Base-by-base conservation (phyloP, 2,888 invertebrate genomes). In the Tetanocera ferruginea region DNA sequence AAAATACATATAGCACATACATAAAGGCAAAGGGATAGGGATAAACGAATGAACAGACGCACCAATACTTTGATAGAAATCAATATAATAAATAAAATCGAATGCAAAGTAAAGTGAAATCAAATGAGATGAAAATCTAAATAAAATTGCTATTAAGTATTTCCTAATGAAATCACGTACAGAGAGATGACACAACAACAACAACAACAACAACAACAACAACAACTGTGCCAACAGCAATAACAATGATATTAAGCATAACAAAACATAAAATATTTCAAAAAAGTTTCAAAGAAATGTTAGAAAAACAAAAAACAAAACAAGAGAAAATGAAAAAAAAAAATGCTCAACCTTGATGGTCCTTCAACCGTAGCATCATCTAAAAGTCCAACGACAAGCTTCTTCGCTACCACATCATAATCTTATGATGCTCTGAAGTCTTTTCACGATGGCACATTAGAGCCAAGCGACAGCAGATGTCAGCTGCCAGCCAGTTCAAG, bases 81-180 rank as follows among this genome's bases (percentile, higher is more conserved):
- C 25, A 55, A 37, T 25, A 62, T 5, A 66, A 66, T n/a, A 66
- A 34, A 19, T n/a, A 37, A 37, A 66, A 34, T 19, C 8, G 8
- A 66, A 66, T 31, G 34, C 66, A 71, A 71, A 67, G 9, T 23
- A 37, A 67, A 52, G 52, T 55, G 52, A 71, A 71, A 71, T 71
- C 25, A 70, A 70, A 37, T 37, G 57, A 57, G 34, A 72, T 57
- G 60, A 60, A 72, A 72, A 72, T 72, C 34, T 55, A 72, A 57
- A 72, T 72, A 34, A 72, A 57, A 57, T 72, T 37, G 72, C 37
- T 37, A 37, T 72, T 57, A 57, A 72, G 72, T 72, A 57, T 37
- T 72, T 72, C 57, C 37, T 57, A 72, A 72, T 69, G 72, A 57
- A 72, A 72, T 72, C 72, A 72, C 72, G 57, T 72, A 57, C 23